Percentiles rank a stretch among this genome's conserved stretches.
These are phyloP conservation scores for Ernsta delagoae DNA, from an alignment of 2,888 invertebrate species.

Conservation along the genomic window DNA sequence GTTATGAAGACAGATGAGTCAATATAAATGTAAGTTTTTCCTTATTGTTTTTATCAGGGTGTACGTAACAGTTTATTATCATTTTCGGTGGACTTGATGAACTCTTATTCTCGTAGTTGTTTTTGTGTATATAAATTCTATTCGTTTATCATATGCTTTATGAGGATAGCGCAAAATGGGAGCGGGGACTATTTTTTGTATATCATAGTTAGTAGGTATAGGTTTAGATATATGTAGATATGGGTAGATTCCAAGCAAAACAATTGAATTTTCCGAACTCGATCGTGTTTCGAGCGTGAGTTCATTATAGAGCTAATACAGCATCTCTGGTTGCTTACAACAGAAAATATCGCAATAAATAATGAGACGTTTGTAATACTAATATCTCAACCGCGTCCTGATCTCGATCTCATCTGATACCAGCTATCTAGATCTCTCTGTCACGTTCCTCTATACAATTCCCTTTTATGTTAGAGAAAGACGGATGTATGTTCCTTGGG, in stretches of 20 bases:
- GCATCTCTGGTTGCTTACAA: conserved; percentile 52
- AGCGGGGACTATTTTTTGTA: no score
- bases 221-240: no score
- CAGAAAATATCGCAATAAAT: conserved; percentile 65
- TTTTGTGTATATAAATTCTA: no score
- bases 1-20: no score
- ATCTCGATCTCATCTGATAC: conserved; percentile 73
- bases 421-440: conserved; percentile 68
- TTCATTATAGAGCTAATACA: conserved; percentile 52
- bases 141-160: no score
- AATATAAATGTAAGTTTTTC: no score
- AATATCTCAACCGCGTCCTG: conserved; percentile 66
- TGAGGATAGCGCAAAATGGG: no score
- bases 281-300: conserved; percentile 39
- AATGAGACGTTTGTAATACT: conserved; percentile 69
- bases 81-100: no score
- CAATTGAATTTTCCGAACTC: conserved; percentile 18
- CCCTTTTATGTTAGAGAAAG: conserved; percentile 52
- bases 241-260: conserved; percentile 9
- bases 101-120: no score
- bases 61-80: no score
- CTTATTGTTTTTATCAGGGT: no score
- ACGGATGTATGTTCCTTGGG: conserved; percentile 56
- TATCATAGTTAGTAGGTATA: no score
- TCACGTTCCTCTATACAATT: conserved; percentile 59